Conservation (phyloP, 2,797 vertebrate species). For the Myoxocephalus aenaeus region DNA sequence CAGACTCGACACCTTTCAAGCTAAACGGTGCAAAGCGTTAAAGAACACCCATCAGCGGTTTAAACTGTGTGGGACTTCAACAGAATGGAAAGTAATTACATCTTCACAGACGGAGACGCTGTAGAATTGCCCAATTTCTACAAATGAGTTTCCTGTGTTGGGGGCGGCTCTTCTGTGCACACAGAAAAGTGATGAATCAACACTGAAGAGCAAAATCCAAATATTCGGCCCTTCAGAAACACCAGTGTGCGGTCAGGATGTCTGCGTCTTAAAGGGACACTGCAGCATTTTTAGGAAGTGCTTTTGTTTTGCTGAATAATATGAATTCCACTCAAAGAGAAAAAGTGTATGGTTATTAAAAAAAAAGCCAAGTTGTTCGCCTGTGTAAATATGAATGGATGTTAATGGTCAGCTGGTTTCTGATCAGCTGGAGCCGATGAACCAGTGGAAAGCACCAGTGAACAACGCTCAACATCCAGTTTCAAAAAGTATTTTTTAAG, state of each 20-base stretch:
- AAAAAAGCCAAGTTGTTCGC: not conserved
- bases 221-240: not conserved
- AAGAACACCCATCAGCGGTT: slow-evolving; percentile 10
- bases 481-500: slow-evolving; percentile 27
- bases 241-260: not conserved
- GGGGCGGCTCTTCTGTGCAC: not conserved
- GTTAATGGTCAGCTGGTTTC: not conserved
- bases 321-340: not conserved
- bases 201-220: slow-evolving; percentile 1
- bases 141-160: slow-evolving; percentile 25
- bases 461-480: not conserved
- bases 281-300: not conserved
- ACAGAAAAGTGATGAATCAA: not conserved
- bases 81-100: slow-evolving; percentile 30
- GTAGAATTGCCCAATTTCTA: slow-evolving; percentile 8
- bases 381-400: not conserved
- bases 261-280: not conserved
- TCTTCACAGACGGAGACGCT: slow-evolving; percentile 11
- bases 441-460: no score
- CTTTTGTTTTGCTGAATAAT: not conserved
- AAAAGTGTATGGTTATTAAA: not conserved
- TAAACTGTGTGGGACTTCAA: slow-evolving; percentile 12
- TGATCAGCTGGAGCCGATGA: slow-evolving; percentile 7
- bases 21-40: not conserved
- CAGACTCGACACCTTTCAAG: not conserved